Base-by-base conservation (phyloP, 2,797 vertebrate genomes). In the Acestrorhynchus altus region DNA sequence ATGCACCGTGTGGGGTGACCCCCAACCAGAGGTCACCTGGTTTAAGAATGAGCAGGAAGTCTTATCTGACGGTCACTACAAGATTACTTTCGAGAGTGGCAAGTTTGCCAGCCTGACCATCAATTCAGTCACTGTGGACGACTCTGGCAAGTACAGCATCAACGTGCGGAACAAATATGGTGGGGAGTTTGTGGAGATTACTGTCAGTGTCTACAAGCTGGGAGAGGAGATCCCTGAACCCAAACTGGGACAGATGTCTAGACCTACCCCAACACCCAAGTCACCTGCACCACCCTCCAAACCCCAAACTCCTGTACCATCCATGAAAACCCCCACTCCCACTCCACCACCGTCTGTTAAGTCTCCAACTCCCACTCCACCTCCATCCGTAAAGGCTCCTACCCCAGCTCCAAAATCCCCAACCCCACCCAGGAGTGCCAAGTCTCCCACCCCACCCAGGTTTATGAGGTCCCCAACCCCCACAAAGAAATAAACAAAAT, bases 131-230 rank as follows among this genome's bases (percentile, higher is more conserved):
- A 92, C 94, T 0, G 92, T 96, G 0, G 97, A 98, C 11, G 98
- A 99, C 89, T 98, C 98, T 0, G 98, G 97, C 83, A 98, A 97
- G 90, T 99, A 98, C 82, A 97, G 97, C 91, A 96, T 99, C 87
- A 95, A 96, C 9, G 97, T 99, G 31, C 93, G 95, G 89, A 99
- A 99, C 94, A 99, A 99, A 78, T 95, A 98, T 0, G 98, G 98
- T 0, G 97, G 97, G 0, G 98, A 99, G 93, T 98, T 96, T 64
- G 97, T 99, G 1, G 97, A 99, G 79, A 93, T 99, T 89, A 99
- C 98, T 2, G 92, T 99, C 85, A 99, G 98, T 49, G 98, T 99
- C 74, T 99, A 98, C 91, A 95, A 90, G 87, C 95, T 96, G 0
- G 98, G 97, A 0, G 97, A 99, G 85, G 83, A 93, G 60, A 83